Conservation (phyloP, 2,113 vertebrate genomes). For the Manacus vitellinus region DNA sequence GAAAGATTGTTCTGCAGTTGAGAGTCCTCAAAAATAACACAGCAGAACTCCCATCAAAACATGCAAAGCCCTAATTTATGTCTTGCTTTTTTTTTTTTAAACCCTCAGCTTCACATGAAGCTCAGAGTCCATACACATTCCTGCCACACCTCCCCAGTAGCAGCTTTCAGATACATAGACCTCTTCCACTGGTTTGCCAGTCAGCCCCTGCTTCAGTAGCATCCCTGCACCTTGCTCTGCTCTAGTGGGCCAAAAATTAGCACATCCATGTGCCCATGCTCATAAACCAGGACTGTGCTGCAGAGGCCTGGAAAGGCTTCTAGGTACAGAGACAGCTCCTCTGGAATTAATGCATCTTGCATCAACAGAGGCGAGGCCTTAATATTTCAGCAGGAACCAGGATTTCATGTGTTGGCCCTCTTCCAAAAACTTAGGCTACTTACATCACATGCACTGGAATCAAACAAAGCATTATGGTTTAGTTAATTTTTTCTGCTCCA, state of each 20-base stretch:
- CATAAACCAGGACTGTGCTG: background rate
- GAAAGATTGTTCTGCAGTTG: background rate
- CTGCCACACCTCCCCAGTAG: background rate
- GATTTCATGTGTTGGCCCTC: background rate
- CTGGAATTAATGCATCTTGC: background rate
- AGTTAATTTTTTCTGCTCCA: constrained; percentile 33
- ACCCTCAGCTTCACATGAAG: background rate
- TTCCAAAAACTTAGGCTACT: background rate
- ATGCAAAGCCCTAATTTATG: background rate
- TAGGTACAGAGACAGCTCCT: background rate
- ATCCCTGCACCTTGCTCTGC: background rate
- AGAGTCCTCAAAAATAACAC: background rate
- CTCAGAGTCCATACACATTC: background rate
- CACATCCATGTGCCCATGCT: background rate
- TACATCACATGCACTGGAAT: background rate
- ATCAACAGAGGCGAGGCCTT: background rate
- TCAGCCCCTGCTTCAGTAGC: background rate
- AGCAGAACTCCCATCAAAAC: background rate
- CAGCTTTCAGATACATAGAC: background rate
- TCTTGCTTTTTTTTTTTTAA: background rate
- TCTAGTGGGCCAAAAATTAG: background rate
- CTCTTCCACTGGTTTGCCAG: background rate
- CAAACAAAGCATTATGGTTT: background rate
- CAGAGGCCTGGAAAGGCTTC: background rate
- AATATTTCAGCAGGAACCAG: constrained; percentile 17